Conservation (phyloP, 2,888 invertebrate species). For the Nomada ruficornis region DNA sequence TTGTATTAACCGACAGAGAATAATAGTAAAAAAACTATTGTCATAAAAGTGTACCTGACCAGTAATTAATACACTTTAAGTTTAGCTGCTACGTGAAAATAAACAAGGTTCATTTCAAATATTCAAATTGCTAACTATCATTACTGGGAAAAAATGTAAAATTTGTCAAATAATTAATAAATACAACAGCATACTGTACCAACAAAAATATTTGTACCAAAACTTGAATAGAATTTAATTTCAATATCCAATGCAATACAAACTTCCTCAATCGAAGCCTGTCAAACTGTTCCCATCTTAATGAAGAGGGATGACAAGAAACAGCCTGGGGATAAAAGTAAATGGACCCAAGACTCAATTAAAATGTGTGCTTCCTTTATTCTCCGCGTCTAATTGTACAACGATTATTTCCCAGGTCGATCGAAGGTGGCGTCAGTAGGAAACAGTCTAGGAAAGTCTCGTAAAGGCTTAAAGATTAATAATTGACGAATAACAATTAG, state of each 20-base stretch:
- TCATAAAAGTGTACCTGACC: no score
- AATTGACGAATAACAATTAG: conserved; percentile 69
- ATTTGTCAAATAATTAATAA: not conserved
- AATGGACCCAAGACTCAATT: conserved; percentile 29
- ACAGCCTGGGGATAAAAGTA: conserved; percentile 24
- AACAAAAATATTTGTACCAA: no score
- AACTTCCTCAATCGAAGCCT: not conserved
- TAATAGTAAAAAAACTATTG: no score
- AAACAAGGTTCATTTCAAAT: no score
- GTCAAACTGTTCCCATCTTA: not conserved
- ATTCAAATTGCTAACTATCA: no score
- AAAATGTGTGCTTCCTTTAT: conserved; percentile 52
- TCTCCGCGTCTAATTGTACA: conserved; percentile 32
- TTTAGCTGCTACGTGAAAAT: no score
- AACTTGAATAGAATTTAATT: no score
- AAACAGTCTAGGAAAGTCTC: conserved; percentile 27
- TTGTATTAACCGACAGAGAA: no score
- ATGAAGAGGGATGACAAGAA: conserved; percentile 22
- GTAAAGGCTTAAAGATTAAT: conserved; percentile 57
- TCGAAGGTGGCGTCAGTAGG: conserved; percentile 18
- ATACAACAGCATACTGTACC: not conserved
- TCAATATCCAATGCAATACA: not conserved
- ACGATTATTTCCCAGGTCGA: conserved; percentile 29
- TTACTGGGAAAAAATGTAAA: no score
- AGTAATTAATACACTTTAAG: no score